phyloP scores from a whole-genome alignment of 2,113 vertebrate species.

The Galeopterus variegatus region DNA sequence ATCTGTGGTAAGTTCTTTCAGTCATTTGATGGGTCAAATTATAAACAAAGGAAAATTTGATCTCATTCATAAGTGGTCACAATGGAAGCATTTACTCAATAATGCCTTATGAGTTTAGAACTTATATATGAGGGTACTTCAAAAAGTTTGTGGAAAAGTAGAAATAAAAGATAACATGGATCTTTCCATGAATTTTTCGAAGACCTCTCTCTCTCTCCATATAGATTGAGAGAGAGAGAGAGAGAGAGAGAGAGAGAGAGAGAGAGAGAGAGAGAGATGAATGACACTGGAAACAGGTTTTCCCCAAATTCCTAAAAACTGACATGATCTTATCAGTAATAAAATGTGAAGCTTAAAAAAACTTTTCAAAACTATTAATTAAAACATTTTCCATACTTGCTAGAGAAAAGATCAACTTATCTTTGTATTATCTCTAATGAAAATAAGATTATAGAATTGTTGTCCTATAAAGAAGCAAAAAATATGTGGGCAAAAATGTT shows the following conservation, averaged over 20 bases:
- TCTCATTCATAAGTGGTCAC: neutral
- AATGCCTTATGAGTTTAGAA: neutral
- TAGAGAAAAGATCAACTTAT: neutral
- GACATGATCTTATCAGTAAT: neutral
- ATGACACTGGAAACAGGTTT: neutral
- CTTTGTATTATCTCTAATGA: neutral
- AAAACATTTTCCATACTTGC: neutral
- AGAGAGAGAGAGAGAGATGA: neutral
- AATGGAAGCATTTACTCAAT: neutral
- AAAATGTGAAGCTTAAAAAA: neutral
- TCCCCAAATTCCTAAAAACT: neutral
- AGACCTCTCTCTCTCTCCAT: too few species aligned
- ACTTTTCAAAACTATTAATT: constrained; percentile 24
- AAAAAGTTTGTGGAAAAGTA: too few species aligned
- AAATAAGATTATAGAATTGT: neutral
- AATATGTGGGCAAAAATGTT: neutral
- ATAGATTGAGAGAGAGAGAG: too few species aligned
- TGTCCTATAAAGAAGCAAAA: neutral
- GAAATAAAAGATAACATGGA: too few species aligned
- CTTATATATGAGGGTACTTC: neutral
- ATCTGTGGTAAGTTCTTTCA: neutral
- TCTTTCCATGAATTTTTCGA: too few species aligned
- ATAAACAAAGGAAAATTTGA: constrained; percentile 15
- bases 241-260: neutral
- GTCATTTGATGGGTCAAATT: neutral